Conservation (phyloP, 2,888 invertebrate species). For the Emmelina monodactyla region DNA sequence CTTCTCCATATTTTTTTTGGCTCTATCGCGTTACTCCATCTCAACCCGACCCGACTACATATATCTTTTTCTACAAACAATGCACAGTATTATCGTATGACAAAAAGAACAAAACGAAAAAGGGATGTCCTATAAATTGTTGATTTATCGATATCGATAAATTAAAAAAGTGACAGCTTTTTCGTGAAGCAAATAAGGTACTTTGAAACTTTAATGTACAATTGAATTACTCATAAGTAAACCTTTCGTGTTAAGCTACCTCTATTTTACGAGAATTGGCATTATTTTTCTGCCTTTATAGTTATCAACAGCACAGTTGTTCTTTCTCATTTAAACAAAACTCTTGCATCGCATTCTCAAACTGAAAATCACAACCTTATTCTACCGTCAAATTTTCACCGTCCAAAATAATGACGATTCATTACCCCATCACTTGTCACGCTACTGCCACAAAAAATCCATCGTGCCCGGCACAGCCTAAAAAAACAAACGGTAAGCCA, state of each 20-base stretch:
- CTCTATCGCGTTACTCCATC: slow-evolving; percentile 24
- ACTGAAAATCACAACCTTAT: slow-evolving; percentile 1
- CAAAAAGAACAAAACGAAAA: slow-evolving; percentile 48
- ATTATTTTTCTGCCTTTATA: too few species aligned
- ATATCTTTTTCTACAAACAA: slow-evolving; percentile 57
- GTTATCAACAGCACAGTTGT: not conserved
- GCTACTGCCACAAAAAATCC: slow-evolving; percentile 65
- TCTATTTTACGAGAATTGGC: too few species aligned
- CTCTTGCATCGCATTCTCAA: slow-evolving; percentile 2
- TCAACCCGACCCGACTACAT: slow-evolving; percentile 18
- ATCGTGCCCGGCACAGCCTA: slow-evolving; percentile 59
- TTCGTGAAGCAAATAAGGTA: too few species aligned
- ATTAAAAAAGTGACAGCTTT: too few species aligned
- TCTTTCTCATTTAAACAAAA: slow-evolving; percentile 20
- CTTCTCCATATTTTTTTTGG: slow-evolving; percentile 17
- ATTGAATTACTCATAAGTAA: too few species aligned
- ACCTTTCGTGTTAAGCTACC: too few species aligned
- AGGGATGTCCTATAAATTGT: not conserved
- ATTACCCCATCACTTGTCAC: slow-evolving; percentile 26
- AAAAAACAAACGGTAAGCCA: slow-evolving; percentile 65
- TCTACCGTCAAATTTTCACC: slow-evolving; percentile 16
- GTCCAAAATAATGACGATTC: slow-evolving; percentile 19
- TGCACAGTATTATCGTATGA: slow-evolving; percentile 49
- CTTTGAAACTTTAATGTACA: too few species aligned
- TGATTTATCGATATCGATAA: too few species aligned